phyloP scores from a whole-genome alignment of 2,888 invertebrate species.

The Pelosia muscerda region DNA sequence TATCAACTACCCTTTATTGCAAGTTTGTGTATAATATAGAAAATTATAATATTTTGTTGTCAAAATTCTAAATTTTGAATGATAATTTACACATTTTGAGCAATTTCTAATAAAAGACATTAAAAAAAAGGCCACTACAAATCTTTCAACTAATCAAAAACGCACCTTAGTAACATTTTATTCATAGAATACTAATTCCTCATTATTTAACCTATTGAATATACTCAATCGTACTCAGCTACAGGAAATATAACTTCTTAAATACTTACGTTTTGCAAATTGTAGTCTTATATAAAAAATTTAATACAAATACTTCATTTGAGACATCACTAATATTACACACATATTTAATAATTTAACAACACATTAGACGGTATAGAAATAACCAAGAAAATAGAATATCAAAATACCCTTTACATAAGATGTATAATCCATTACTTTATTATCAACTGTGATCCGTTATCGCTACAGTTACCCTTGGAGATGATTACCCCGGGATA shows the following conservation, averaged over 20 bases:
- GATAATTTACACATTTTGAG: too few relatives aligned
- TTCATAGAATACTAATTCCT: too few relatives aligned
- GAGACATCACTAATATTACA: too few relatives aligned
- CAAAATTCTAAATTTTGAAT: conserved; percentile 20
- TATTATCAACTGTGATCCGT: conserved; percentile 56
- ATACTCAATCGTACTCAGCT: too few relatives aligned
- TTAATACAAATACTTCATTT: neutral
- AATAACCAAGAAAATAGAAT: conserved; percentile 8
- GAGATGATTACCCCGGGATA: conserved; percentile 74
- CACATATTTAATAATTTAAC: neutral
- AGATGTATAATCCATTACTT: conserved; percentile 59
- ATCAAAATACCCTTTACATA: conserved; percentile 29
- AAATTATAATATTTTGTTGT: conserved; percentile 47
- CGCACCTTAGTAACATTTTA: too few relatives aligned
- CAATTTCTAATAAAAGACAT: neutral
- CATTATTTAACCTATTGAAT: too few relatives aligned
- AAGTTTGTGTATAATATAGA: conserved; percentile 37
- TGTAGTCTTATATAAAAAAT: neutral
- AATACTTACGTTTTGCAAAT: neutral
- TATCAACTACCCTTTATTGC: conserved; percentile 59
- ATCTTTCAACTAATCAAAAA: too few relatives aligned
- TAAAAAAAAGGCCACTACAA: too few relatives aligned
- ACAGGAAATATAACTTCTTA: too few relatives aligned
- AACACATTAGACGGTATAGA: neutral
- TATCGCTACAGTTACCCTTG: conserved; percentile 69